Evolutionary conservation across 1,140 invertebrate genomes (phyloP).

Genomic region (Cydia strobilella): DNA sequence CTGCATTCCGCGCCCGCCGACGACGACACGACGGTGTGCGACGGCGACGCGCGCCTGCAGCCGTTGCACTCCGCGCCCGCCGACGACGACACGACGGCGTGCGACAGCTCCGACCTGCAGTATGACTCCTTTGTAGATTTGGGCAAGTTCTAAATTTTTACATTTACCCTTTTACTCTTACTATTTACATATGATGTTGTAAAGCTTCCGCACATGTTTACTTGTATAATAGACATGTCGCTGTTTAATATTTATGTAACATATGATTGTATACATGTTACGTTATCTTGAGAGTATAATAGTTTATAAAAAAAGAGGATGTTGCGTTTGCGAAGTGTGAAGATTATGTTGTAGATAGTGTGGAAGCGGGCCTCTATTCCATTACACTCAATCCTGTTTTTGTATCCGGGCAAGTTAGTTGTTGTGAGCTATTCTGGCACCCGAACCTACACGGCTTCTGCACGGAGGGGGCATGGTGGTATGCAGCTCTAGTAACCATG

Average conservation of each 20-base stretch:
- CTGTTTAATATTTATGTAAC: slow-evolving; percentile 36
- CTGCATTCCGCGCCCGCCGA: slow-evolving; percentile 47
- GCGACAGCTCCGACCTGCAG: slow-evolving; percentile 67
- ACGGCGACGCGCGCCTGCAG: slow-evolving; percentile 45
- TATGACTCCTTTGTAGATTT: slow-evolving; percentile 76
- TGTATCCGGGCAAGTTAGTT: slow-evolving; percentile 30
- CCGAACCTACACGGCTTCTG: slow-evolving; percentile 67
- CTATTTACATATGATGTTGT: slow-evolving; percentile 35
- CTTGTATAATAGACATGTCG: slow-evolving; percentile 33
- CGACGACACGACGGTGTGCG: slow-evolving; percentile 62
- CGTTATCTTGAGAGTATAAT: slow-evolving; percentile 26
- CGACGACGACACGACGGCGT: slow-evolving; percentile 51
- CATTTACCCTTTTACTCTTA: slow-evolving; percentile 50
- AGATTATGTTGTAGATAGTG: slow-evolving; percentile 32
- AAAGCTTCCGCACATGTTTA: slow-evolving; percentile 39
- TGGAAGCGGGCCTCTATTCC: neutral
- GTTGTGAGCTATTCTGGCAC: slow-evolving; percentile 63
- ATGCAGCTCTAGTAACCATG: slow-evolving; percentile 75
- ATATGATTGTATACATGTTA: slow-evolving; percentile 26
- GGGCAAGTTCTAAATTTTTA: slow-evolving; percentile 46
- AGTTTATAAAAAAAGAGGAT: slow-evolving; percentile 31
- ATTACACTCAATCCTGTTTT: slow-evolving; percentile 28
- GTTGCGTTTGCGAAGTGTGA: slow-evolving; percentile 10
- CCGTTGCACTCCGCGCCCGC: slow-evolving; percentile 43
- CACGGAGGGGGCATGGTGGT: slow-evolving; percentile 68